Conservation (phyloP, 2,888 invertebrate species). For the Parasteatoda lunata region DNA sequence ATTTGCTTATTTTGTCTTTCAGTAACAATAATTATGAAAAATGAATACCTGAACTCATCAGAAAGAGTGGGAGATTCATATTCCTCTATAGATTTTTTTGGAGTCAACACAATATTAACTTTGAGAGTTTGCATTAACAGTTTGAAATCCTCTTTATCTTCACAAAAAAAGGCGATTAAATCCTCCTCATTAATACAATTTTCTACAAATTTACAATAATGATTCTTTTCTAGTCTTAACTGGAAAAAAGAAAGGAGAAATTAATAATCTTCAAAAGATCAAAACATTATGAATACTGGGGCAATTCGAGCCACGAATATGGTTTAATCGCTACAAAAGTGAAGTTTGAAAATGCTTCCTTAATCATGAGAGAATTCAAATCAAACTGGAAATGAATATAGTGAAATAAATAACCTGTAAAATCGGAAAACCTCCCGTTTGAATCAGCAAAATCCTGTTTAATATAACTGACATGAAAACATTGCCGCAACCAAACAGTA, state of each 20-base stretch:
- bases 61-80: constrained; percentile 34
- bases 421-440: not conserved
- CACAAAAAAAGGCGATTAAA: constrained; percentile 88
- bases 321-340: too few species aligned
- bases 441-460: not conserved
- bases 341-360: too few species aligned
- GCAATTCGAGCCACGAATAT: too few species aligned
- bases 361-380: too few species aligned
- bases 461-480: not conserved
- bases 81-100: constrained; percentile 39
- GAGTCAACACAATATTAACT: constrained; percentile 80
- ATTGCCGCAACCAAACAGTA: not conserved
- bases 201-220: constrained; percentile 83
- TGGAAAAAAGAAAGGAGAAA: constrained; percentile 70
- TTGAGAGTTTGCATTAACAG: constrained; percentile 79
- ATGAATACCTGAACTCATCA: constrained; percentile 12
- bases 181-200: constrained; percentile 82
- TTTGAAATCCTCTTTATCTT: constrained; percentile 86
- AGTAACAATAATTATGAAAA: not conserved
- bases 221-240: constrained; percentile 75
- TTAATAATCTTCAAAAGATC: too few species aligned
- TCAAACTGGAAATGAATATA: too few species aligned
- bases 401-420: not conserved
- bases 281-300: too few species aligned
- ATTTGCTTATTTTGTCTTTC: not conserved